phyloP scores from a whole-genome alignment of 1,140 invertebrate genomes.

The Drosophila sp. region DNA sequence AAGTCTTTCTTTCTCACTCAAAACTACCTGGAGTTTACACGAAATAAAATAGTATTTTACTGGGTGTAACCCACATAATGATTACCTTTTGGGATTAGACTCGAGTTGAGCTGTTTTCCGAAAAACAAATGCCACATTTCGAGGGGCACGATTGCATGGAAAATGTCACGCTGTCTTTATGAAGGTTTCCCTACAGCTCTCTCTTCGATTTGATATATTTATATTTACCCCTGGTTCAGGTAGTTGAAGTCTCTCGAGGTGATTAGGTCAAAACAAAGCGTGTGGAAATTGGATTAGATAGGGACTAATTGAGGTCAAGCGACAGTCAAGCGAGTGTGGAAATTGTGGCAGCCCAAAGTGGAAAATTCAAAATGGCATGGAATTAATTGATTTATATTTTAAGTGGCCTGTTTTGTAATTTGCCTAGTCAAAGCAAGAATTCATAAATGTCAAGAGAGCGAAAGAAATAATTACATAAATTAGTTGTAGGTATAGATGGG shows the following conservation, averaged over 20 bases:
- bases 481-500: no score
- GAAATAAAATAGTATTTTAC: constrained; percentile 31
- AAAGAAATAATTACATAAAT: neutral
- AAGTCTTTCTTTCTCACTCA: constrained; percentile 6
- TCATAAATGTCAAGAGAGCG: neutral
- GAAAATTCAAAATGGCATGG: constrained; percentile 29
- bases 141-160: constrained; percentile 45
- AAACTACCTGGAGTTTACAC: constrained; percentile 8
- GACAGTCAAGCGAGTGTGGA: constrained; percentile 33
- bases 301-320: constrained; percentile 76
- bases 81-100: constrained; percentile 62
- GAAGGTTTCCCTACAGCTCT: constrained; percentile 34
- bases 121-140: constrained; percentile 32
- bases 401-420: neutral
- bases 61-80: constrained; percentile 65
- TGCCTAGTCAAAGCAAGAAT: neutral
- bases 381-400: constrained; percentile 23
- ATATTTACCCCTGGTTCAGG: constrained; percentile 41
- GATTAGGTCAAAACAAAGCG: constrained; percentile 66
- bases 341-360: constrained; percentile 16
- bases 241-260: constrained; percentile 52
- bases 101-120: constrained; percentile 3
- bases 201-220: constrained; percentile 40
- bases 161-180: constrained; percentile 72
- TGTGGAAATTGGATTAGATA: constrained; percentile 68